Conservation (phyloP, 1,140 invertebrate genomes). For the Pentalonia nigronervosa region DNA sequence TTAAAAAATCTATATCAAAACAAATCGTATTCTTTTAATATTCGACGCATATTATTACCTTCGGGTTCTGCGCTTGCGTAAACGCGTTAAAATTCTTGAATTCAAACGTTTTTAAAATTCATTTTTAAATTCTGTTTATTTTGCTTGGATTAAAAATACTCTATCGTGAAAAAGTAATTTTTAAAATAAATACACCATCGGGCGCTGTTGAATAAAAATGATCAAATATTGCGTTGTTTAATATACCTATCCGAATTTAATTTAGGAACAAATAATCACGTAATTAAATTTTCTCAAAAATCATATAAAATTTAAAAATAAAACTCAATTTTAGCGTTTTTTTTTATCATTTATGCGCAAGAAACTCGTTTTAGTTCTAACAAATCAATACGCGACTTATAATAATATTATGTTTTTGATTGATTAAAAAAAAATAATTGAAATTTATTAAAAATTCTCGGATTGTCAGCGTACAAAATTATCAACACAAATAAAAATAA, state of each 20-base stretch:
- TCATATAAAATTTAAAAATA: not conserved
- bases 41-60: not conserved
- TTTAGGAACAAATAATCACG: not conserved
- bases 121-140: no score
- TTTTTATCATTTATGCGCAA: not conserved
- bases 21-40: not conserved
- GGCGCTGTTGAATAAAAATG: not conserved
- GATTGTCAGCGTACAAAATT: not conserved
- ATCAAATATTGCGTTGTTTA: not conserved
- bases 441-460: not conserved
- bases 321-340: not conserved
- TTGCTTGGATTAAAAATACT: no score
- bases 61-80: no score
- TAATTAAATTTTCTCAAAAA: not conserved
- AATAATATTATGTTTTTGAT: not conserved
- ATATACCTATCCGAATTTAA: not conserved
- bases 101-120: no score
- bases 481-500: not conserved
- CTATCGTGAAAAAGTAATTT: no score
- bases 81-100: no score
- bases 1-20: not conserved
- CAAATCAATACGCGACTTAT: not conserved
- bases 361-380: not conserved
- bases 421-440: not conserved
- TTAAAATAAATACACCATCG: no score